Percentiles rank a stretch among this genome's conserved stretches.
phyloP scores from a whole-genome alignment of 1,140 invertebrate genomes.

The Drosophila arizonae region DNA sequence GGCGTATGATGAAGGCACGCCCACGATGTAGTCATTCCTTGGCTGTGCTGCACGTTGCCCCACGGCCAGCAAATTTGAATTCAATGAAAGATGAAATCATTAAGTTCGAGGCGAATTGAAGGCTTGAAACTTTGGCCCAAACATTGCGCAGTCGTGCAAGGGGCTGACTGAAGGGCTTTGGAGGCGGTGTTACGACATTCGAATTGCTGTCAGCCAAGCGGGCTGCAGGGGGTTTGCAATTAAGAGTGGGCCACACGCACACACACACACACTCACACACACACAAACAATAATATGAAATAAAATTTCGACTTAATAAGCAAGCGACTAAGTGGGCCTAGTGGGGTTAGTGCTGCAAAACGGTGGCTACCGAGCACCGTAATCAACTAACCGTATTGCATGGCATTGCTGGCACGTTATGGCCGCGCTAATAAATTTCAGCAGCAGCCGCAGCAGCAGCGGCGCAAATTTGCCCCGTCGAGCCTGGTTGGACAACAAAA shows the following conservation, averaged over 20 bases:
- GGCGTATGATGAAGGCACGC: slow-evolving; percentile 73
- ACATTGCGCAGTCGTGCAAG: slow-evolving; percentile 45
- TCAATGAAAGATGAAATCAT: slow-evolving; percentile 80
- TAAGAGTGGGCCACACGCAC: background rate
- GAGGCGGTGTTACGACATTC: slow-evolving; percentile 22
- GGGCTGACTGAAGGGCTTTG: slow-evolving; percentile 23
- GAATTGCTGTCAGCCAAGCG: slow-evolving; percentile 13
- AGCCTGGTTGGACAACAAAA: slow-evolving; percentile 60
- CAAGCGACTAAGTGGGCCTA: no score
- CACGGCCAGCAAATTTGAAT: slow-evolving; percentile 70
- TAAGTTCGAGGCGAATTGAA: slow-evolving; percentile 70
- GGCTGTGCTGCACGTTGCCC: slow-evolving; percentile 21
- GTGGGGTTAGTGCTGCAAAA: slow-evolving; percentile 13
- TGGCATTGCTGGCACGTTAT: slow-evolving; percentile 37
- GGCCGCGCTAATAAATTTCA: slow-evolving; percentile 61
- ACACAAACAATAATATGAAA: background rate
- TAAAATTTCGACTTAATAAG: no score
- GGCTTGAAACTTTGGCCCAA: slow-evolving; percentile 13
- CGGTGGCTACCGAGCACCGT: slow-evolving; percentile 56
- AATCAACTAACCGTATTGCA: slow-evolving; percentile 65
- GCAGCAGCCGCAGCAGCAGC: slow-evolving; percentile 38
- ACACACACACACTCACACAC: no score
- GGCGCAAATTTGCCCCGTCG: slow-evolving; percentile 60
- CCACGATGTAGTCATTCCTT: slow-evolving; percentile 51
- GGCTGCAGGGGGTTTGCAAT: background rate